Base-by-base conservation (phyloP, 23 tunicate genomes). In the Pegea sp. region DNA sequence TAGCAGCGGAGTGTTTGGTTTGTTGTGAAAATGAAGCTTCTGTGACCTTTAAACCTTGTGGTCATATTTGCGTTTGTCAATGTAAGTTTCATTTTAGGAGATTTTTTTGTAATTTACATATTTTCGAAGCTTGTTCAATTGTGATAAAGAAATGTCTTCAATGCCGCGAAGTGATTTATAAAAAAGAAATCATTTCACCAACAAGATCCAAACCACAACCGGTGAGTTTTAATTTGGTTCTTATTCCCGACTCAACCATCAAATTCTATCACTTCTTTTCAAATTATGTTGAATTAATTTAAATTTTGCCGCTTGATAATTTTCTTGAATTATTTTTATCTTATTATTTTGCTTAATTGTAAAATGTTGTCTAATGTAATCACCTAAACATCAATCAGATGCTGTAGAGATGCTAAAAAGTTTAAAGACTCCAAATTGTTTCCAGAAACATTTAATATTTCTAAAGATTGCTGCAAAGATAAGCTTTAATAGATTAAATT, bases 121-220 rank as follows among this genome's bases (percentile, higher is more conserved):
- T 54, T 56, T 29, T 24, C 1, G 18, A 13, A 84, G 95, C 53
- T 33, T 84, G 95, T 52, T 68, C 70, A 22, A 54, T 63, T 32
- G 56, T 84, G 26, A 84, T 84, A 84, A 84, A 84, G 67, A 84
- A 84, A 68, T 84, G 95, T 49, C 59, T 84, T 3, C 60, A 67
- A 33, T 84, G 95, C 49, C 63, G 95, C 13, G 68, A 64, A 29
- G 56, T 61, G 8, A 84, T 84, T n/a, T n/a, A n/a, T 11, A 51
- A 51, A 20, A 11, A 18, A 22, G 18, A 28, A 0, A 31, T 31
- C 28, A 21, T 16, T 11, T 16, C 46, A 38, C 11, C 46, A 38
- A 38, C 46, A 38, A 52, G 31, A 23, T 52, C 56, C 1, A 4
- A 31, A 23, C 31, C 31, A n/a, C 56, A 31, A 13, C 22, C 56